Evolutionary conservation across 23 tunicate genomes (phyloP).

Genomic region (Clavelina lepadiformis): DNA sequence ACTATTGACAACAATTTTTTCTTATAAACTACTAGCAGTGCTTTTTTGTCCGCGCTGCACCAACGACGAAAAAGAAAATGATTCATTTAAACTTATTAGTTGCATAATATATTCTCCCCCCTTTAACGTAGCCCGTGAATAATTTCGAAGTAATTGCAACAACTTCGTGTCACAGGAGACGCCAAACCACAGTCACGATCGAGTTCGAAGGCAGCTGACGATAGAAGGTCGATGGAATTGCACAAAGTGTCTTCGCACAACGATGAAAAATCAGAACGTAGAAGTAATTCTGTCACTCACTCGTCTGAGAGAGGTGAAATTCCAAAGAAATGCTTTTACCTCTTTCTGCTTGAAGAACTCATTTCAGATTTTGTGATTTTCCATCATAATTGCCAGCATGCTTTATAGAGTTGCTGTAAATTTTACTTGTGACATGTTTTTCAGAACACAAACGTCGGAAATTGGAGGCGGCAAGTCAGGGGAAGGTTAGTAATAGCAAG

Average conservation of each 20-base stretch:
- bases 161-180: constrained; percentile 2
- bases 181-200: constrained; percentile 20
- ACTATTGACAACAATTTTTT: too few relatives aligned
- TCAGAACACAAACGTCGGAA: constrained; percentile 60
- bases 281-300: neutral
- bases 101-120: too few relatives aligned
- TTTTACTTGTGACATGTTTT: too few relatives aligned
- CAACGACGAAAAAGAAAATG: too few relatives aligned
- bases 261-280: neutral
- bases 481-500: constrained; percentile 50
- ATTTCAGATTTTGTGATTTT: too few relatives aligned
- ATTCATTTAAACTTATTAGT: too few relatives aligned
- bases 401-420: too few relatives aligned
- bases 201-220: constrained; percentile 27
- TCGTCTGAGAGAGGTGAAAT: neutral
- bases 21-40: too few relatives aligned
- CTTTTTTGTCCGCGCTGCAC: too few relatives aligned
- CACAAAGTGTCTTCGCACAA: neutral
- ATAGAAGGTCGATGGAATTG: constrained; percentile 6
- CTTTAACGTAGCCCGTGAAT: too few relatives aligned
- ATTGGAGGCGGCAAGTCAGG: constrained; percentile 30
- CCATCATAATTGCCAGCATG: too few relatives aligned
- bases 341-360: neutral
- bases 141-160: neutral
- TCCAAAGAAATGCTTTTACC: neutral